Base-by-base conservation (phyloP, 1,140 invertebrate species). In the Drosophila sp. region DNA sequence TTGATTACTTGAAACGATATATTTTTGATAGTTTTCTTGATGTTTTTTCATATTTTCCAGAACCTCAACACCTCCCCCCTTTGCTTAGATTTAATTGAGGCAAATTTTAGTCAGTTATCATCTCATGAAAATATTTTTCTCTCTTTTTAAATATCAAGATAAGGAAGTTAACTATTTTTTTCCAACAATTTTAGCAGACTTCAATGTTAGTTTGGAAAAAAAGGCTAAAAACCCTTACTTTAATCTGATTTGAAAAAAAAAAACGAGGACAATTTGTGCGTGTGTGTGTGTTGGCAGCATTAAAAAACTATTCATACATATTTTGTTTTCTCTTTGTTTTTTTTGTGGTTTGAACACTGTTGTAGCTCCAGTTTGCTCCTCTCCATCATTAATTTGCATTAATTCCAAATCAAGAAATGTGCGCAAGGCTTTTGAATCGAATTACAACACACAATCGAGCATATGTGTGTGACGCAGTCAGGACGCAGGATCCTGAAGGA, bases 341-440 rank as follows among this genome's bases (percentile, higher is more conserved):
- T 86, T 81, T 85, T 85, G 77, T 6, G 8, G 3, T 67, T 72
- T 72, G 55, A 38, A 25, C 11, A 27, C 5, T 25, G 32, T 17
- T 17, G 55, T 30, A 57, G 5, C 69, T 64, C 17, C 17, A 17
- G 17, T 17, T 17, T 17, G 17, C 17, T 17, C 17, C 17, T 35
- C 6, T 23, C 41, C 25, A 76, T 90, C 89, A 90, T 90, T 90
- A 90, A 90, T 90, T 91, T 90, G 89, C 89, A 90, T 90, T 90
- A 90, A 90, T 90, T 90, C 89, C 89, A 62, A 79, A 90, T 90
- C 89, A 90, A 81, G 79, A 70, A 89, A 90, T 84, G 72, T 70
- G 79, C 66, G 72, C 68, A 64, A 65, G 58, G 72, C 79, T 73
- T 77, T 84, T 70, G 79, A 87, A 87, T 89, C 84, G 84, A 89